A percentile compares a stretch with the other conserved stretches of the same genome.
Evolutionary conservation across 2,888 invertebrate species (phyloP).

Genomic region (Leucoptera coffeella): DNA sequence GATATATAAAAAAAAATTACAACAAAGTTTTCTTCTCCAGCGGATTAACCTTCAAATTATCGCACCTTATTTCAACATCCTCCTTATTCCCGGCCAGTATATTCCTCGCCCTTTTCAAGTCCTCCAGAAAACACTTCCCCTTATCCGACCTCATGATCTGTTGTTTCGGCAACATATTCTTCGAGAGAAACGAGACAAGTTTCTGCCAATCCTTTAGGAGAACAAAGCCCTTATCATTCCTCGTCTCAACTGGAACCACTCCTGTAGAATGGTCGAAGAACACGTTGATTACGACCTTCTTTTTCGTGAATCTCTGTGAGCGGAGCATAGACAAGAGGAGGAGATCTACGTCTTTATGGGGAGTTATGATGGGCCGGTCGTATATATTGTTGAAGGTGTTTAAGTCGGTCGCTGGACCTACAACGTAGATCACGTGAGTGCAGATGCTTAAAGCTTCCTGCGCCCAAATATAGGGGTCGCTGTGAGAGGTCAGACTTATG

Average conservation of each 20-base stretch:
- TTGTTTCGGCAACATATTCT: conserved; percentile 27
- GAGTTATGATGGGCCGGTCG: conserved; percentile 28
- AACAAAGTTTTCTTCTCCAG: conserved; percentile 20
- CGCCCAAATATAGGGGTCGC: conserved; percentile 34
- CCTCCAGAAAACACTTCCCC: conserved; percentile 30
- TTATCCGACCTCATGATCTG: conserved; percentile 31
- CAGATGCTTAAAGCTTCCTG: conserved; percentile 22
- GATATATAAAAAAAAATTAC: conserved; percentile 14
- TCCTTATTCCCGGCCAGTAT: conserved; percentile 19
- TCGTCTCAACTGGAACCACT: conserved; percentile 22
- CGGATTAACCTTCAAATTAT: conserved; percentile 10
- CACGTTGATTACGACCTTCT: conserved; percentile 26
- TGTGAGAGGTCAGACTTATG: conserved; percentile 20
- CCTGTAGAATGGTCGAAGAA: conserved; percentile 34
- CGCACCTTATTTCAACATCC: conserved; percentile 17
- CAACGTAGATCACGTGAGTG: conserved; percentile 28
- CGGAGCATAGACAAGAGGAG: conserved; percentile 21
- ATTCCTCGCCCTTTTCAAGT: conserved; percentile 30
- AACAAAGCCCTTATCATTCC: conserved; percentile 19
- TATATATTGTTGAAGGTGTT: conserved; percentile 28
- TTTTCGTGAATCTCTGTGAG: conserved; percentile 12
- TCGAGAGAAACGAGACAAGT: conserved; percentile 28
- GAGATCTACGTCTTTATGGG: conserved; percentile 22
- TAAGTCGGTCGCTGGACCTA: conserved; percentile 24
- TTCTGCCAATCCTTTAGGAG: conserved; percentile 36